These are phyloP conservation scores for Xestia xanthographa DNA, from an alignment of 2,888 invertebrate genomes.

Conservation along the genomic window DNA sequence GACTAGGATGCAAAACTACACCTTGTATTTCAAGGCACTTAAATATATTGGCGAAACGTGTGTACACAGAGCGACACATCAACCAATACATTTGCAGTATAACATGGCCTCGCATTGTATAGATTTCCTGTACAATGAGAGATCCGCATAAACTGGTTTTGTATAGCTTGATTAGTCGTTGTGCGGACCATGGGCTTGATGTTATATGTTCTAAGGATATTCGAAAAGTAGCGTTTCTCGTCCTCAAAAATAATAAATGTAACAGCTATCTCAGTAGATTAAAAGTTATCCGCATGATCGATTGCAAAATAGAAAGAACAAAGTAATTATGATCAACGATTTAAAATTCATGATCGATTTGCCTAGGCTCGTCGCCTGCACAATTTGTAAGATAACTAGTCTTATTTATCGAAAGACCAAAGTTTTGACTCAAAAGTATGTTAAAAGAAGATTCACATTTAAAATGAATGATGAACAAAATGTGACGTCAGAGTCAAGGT, in stretches of 20 bases:
- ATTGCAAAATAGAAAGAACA: conserved; percentile 22
- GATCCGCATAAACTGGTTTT: too few species aligned
- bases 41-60: too few species aligned
- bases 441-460: not conserved
- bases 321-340: not conserved
- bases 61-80: too few species aligned
- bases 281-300: conserved; percentile 31
- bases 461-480: not conserved
- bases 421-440: not conserved
- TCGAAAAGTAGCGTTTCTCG: not conserved
- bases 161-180: too few species aligned
- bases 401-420: not conserved
- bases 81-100: too few species aligned
- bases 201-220: not conserved
- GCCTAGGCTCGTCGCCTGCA: not conserved
- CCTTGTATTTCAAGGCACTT: too few species aligned
- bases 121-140: too few species aligned
- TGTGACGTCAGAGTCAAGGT: conserved; percentile 31
- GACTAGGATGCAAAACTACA: too few species aligned
- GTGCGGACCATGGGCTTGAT: too few species aligned
- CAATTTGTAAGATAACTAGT: not conserved
- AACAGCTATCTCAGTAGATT: not conserved
- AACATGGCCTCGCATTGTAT: too few species aligned
- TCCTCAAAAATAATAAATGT: not conserved
- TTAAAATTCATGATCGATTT: conserved; percentile 28